Conservation (phyloP, 2,113 vertebrate genomes). For the Sapayoa aenigma region DNA sequence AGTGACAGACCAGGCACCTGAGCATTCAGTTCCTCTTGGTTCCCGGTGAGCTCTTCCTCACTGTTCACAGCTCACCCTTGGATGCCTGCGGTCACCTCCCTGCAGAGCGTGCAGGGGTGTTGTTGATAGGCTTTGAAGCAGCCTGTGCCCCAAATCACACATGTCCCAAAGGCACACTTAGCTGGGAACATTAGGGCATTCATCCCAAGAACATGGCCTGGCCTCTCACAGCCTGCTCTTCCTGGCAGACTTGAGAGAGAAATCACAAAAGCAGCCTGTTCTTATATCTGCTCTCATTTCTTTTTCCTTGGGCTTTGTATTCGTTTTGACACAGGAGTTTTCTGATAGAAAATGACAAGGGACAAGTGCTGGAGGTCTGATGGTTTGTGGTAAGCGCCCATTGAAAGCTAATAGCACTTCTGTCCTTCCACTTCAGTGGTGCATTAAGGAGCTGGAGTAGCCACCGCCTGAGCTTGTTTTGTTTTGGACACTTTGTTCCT, state of each 20-base stretch:
- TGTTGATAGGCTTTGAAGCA: not conserved
- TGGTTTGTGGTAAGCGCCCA: not conserved
- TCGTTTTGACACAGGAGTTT: not conserved
- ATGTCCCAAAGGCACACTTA: slow-evolving; percentile 19
- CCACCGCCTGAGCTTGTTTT: not conserved
- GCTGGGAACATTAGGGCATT: not conserved
- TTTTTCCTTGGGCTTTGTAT: not conserved
- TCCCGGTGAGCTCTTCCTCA: fast-evolving
- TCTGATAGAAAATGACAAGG: not conserved
- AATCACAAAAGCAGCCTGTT: not conserved
- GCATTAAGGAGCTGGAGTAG: not conserved
- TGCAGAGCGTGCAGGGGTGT: not conserved
- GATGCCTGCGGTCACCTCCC: not conserved
- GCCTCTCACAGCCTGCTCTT: not conserved
- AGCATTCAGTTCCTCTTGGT: not conserved
- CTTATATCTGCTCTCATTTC: not conserved
- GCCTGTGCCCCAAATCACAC: not conserved
- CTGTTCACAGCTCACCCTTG: not conserved
- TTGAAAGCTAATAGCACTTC: not conserved
- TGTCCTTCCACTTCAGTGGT: not conserved
- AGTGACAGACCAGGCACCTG: not conserved
- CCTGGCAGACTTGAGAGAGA: not conserved
- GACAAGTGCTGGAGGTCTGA: not conserved
- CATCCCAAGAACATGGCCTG: not conserved
- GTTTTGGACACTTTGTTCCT: not conserved